Evolutionary conservation across 2,113 vertebrate genomes (phyloP).

Genomic region (Eulemur macaco): DNA sequence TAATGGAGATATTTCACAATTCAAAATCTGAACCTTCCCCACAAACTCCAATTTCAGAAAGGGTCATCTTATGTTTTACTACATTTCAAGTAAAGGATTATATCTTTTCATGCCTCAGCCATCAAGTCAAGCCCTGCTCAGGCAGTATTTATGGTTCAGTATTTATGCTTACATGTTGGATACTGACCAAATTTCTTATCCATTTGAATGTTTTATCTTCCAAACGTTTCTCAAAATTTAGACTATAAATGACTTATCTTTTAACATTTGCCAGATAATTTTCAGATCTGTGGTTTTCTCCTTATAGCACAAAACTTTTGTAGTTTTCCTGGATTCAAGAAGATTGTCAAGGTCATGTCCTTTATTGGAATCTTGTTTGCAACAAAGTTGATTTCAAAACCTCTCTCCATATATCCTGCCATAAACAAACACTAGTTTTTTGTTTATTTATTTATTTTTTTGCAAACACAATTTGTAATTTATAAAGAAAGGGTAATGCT

Average conservation of each 20-base stretch:
- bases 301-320: not conserved
- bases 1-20: not conserved
- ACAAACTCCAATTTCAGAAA: not conserved
- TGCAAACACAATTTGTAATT: not conserved
- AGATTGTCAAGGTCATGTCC: not conserved
- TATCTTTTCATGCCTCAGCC: too few species aligned
- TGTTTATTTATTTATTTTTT: not conserved
- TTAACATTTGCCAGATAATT: fast-evolving
- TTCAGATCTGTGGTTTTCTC: too few species aligned
- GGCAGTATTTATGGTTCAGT: fast-evolving
- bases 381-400: not conserved
- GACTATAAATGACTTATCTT: not conserved
- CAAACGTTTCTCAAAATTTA: too few species aligned
- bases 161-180: too few species aligned
- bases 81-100: not conserved
- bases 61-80: not conserved
- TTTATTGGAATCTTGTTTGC: not conserved
- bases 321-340: not conserved
- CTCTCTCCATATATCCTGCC: too few species aligned
- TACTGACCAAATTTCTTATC: not conserved
- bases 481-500: too few species aligned
- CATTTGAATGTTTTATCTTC: fast-evolving
- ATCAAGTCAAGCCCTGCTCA: not conserved
- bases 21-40: not conserved
- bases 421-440: not conserved